These are phyloP conservation scores for Enteromius treurensis DNA, from an alignment of 2,797 vertebrate genomes.

Conservation along the genomic window DNA sequence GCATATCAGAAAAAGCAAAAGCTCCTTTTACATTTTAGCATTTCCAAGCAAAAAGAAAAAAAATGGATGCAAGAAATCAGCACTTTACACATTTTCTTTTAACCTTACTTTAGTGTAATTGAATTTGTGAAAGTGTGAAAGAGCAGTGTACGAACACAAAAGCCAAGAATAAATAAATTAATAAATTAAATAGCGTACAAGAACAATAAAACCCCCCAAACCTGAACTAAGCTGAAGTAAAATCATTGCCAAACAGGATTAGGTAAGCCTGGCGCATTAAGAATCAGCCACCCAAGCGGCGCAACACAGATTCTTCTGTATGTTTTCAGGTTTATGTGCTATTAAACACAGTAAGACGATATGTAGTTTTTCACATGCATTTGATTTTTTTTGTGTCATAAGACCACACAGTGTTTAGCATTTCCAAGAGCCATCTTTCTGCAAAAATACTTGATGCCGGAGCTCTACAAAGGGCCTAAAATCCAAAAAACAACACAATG, in stretches of 20 bases:
- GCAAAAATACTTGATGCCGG: conserved; percentile 31
- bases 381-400: conserved; percentile 19
- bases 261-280: neutral
- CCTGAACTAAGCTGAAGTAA: neutral
- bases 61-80: neutral
- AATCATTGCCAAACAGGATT: conserved; percentile 25
- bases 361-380: conserved; percentile 35
- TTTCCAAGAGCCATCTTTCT: conserved; percentile 31
- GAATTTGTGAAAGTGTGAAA: conserved; percentile 22
- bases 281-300: conserved; percentile 1
- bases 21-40: neutral
- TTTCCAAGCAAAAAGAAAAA: conserved; percentile 9
- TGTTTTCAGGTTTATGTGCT: neutral
- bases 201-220: neutral
- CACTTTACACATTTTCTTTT: neutral
- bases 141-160: conserved; percentile 2
- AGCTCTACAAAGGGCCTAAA: conserved; percentile 40
- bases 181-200: conserved; percentile 23
- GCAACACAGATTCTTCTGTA: neutral
- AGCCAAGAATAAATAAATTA: conserved; percentile 15
- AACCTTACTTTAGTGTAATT: neutral
- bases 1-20: conserved; percentile 20
- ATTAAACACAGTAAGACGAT: conserved; percentile 19
- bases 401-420: conserved; percentile 18
- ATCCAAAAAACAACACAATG: conserved; percentile 39